phyloP scores from a whole-genome alignment of 2,797 vertebrate species.

The Acropternis orthonyx region DNA sequence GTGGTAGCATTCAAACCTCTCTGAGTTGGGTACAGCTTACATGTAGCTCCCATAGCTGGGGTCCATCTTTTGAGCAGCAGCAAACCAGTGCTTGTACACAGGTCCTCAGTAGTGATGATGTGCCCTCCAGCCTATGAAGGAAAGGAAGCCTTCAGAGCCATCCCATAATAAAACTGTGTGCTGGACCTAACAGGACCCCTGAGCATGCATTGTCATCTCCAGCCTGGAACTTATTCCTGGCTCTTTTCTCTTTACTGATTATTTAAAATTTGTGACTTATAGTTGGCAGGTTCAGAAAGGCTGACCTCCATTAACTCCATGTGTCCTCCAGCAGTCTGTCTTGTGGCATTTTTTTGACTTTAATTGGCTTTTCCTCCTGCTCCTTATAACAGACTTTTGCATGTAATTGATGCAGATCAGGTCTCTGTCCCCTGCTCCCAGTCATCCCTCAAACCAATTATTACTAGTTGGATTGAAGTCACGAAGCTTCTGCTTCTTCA shows the following conservation, averaged over 20 bases:
- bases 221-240: not conserved
- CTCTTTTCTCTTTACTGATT: not conserved
- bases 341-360: not conserved
- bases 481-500: not conserved
- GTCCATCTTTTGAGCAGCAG: not conserved
- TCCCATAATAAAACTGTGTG: not conserved
- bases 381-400: not conserved
- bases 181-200: not conserved
- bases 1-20: not conserved
- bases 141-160: not conserved
- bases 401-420: not conserved
- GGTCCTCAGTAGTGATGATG: not conserved
- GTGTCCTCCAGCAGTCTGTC: not conserved
- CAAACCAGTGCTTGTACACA: not conserved
- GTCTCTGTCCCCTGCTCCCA: rapidly evolving
- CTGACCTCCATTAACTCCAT: not conserved
- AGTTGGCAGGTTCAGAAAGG: not conserved
- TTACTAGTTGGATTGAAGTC: not conserved
- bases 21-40: not conserved
- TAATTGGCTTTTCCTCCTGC: not conserved
- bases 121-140: not conserved
- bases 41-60: rapidly evolving
- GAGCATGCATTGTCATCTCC: not conserved
- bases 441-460: not conserved
- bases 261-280: not conserved